Percentiles rank a stretch among this genome's conserved stretches.
These are phyloP conservation scores for Opisthocomus hoazin DNA, from an alignment of 2,113 vertebrate species.

Conservation along the genomic window DNA sequence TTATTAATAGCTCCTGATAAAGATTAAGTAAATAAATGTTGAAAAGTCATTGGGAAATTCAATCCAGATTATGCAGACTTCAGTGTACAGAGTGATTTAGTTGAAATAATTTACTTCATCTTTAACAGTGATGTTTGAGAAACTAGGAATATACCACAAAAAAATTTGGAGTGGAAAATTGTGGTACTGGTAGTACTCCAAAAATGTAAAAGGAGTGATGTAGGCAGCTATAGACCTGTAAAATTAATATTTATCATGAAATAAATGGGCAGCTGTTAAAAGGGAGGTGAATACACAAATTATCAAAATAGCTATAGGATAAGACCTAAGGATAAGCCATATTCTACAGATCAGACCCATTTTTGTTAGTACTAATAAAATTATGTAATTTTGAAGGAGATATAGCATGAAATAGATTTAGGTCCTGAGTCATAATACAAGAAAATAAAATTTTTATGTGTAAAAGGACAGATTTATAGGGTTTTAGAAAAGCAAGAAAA, in stretches of 20 bases:
- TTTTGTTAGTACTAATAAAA: neutral
- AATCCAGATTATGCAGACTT: neutral
- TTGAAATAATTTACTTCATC: neutral
- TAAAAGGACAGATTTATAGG: neutral
- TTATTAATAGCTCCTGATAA: neutral
- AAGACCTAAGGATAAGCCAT: neutral
- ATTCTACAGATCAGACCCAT: neutral
- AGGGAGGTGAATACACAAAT: neutral
- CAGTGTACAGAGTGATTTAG: neutral
- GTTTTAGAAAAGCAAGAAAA: neutral
- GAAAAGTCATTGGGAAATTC: neutral
- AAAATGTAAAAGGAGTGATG: neutral
- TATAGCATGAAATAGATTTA: neutral
- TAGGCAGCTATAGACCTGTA: neutral
- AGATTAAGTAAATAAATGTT: neutral
- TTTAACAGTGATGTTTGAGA: neutral
- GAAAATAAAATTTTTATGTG: neutral
- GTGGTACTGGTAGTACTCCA: neutral
- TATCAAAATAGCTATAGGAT: neutral
- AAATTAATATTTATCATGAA: neutral
- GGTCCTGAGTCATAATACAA: neutral
- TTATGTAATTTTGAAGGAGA: neutral
- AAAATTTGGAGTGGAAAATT: neutral
- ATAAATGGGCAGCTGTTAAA: neutral
- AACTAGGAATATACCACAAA: neutral